phyloP scores from a whole-genome alignment of 2,888 invertebrate species.

The Ichneumon xanthorius region DNA sequence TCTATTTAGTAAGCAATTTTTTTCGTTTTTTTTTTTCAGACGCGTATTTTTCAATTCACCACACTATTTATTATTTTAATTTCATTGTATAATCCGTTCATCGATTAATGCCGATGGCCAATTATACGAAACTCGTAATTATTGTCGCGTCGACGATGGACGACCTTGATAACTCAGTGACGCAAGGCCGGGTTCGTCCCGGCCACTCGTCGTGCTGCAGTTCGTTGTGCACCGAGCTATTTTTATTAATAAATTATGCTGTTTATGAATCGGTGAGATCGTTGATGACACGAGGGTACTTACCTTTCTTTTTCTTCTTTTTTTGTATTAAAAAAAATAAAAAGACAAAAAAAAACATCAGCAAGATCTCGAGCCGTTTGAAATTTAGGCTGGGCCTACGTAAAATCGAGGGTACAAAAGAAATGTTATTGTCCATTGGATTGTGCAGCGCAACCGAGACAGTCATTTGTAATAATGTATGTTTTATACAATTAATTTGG shows the following conservation, averaged over 20 bases:
- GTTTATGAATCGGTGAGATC: conserved; percentile 40
- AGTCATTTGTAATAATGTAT: conserved; percentile 81
- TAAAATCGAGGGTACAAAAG: conserved; percentile 78
- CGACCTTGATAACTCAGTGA: background rate
- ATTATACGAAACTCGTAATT: conserved; percentile 23
- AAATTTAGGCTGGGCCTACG: conserved; percentile 81
- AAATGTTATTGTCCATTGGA: conserved; percentile 77
- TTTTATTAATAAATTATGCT: conserved; percentile 46
- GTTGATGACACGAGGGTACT: conserved; percentile 51
- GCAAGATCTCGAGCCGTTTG: conserved; percentile 50
- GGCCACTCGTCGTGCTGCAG: background rate
- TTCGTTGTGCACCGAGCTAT: conserved; percentile 25
- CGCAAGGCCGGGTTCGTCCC: too few species aligned
- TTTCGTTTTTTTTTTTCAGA: conserved; percentile 5
- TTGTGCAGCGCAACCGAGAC: conserved; percentile 78
- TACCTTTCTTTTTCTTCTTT: conserved; percentile 39
- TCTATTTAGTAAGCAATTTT: conserved; percentile 43
- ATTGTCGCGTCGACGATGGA: background rate
- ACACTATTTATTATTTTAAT: conserved; percentile 77
- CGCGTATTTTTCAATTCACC: conserved; percentile 64
- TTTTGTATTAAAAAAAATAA: conserved; percentile 3
- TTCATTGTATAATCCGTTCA: conserved; percentile 33
- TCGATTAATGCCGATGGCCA: conserved; percentile 28
- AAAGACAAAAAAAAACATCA: conserved; percentile 37
- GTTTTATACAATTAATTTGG: conserved; percentile 84